A percentile compares a stretch with the other conserved stretches of the same genome.
Evolutionary conservation across 2,888 invertebrate genomes (phyloP).

Genomic region (Sipha maydis): DNA sequence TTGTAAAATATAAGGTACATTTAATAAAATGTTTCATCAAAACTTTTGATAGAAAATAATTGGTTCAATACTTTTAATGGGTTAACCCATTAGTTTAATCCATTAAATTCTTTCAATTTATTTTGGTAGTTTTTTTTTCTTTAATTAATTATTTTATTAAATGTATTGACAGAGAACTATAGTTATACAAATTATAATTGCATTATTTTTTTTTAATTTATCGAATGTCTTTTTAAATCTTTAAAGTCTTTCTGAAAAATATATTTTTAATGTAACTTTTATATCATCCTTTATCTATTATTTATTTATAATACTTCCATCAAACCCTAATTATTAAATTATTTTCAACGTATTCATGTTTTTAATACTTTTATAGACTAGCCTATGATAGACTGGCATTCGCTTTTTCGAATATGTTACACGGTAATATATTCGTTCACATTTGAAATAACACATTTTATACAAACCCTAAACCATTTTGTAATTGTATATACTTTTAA

Average conservation of each 20-base stretch:
- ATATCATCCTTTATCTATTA: background rate
- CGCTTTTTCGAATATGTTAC: background rate
- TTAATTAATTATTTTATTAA: constrained; percentile 8
- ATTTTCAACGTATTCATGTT: background rate
- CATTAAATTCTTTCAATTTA: constrained; percentile 7
- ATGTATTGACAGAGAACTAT: constrained; percentile 8
- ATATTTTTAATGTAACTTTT: background rate
- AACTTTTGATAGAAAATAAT: background rate
- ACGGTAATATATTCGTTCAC: background rate
- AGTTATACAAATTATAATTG: constrained; percentile 17
- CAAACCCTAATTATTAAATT: background rate
- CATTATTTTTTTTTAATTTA: background rate
- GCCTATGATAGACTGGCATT: background rate
- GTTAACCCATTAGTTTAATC: too few species aligned
- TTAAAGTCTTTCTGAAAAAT: background rate
- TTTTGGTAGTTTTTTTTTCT: constrained; percentile 13
- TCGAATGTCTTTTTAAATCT: background rate
- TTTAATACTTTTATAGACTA: background rate
- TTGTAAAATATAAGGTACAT: background rate
- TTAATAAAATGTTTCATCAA: background rate
- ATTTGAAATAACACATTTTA: background rate
- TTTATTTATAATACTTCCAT: background rate
- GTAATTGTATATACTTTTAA: too few species aligned
- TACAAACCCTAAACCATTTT: background rate
- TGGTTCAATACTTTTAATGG: background rate